A percentile compares a stretch with the other conserved stretches of the same genome.
Evolutionary conservation across 2,797 vertebrate species (phyloP).

Genomic region (Caiman crocodilus): DNA sequence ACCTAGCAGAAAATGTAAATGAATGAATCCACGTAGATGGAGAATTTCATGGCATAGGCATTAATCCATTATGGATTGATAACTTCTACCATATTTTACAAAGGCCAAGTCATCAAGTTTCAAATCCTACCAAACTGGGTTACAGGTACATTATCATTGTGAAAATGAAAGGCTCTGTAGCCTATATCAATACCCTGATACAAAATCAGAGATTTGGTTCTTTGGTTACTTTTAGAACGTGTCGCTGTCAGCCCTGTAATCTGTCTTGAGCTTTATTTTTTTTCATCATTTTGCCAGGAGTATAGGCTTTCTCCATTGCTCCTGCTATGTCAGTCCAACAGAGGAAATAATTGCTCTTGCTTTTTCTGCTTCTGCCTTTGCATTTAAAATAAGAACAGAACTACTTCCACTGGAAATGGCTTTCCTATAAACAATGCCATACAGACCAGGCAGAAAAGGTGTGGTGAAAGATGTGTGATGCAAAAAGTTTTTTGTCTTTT

Average conservation of each 20-base stretch:
- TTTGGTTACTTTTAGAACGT: not conserved
- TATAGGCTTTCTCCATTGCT: not conserved
- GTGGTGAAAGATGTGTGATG: not conserved
- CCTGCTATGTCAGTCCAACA: not conserved
- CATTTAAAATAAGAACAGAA: not conserved
- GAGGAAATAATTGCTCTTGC: not conserved
- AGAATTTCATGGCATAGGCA: not conserved
- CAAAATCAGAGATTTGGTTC: not conserved
- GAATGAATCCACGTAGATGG: not conserved
- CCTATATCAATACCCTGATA: not conserved
- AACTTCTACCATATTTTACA: not conserved
- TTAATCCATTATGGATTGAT: not conserved
- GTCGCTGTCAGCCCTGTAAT: not conserved
- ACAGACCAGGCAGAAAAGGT: not conserved
- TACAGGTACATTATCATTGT: not conserved
- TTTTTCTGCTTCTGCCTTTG: not conserved
- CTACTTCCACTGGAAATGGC: not conserved
- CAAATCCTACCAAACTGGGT: not conserved
- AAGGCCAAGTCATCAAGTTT: not conserved
- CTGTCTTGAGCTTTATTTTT: rapidly evolving
- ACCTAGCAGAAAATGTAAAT: not conserved
- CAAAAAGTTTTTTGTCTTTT: rapidly evolving
- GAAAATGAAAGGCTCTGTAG: not conserved
- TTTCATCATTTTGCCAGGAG: slow-evolving; percentile 3
- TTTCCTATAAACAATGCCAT: not conserved